Conservation (phyloP, 1,140 invertebrate genomes). For the Brachionus angularis region DNA sequence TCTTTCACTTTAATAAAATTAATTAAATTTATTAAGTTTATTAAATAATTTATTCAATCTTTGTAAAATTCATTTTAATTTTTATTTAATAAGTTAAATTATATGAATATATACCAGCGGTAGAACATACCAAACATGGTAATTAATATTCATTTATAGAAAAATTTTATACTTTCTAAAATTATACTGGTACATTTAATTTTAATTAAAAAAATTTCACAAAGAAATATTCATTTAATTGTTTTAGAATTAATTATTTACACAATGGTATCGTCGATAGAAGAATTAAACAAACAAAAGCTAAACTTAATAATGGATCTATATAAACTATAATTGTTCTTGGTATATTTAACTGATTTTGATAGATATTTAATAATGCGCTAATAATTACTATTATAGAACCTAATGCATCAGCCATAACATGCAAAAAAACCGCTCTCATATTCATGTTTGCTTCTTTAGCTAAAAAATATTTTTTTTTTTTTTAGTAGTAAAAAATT, state of each 20-base stretch:
- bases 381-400: conserved; percentile 89
- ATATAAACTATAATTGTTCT: conserved; percentile 17
- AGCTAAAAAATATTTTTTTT: neutral
- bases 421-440: conserved; percentile 92
- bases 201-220: too few relatives aligned
- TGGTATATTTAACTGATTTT: conserved; percentile 74
- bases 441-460: conserved; percentile 68
- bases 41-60: too few relatives aligned
- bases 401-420: conserved; percentile 86
- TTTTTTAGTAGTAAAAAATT: neutral
- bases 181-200: too few relatives aligned
- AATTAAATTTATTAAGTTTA: conserved; percentile 59
- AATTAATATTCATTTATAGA: too few relatives aligned
- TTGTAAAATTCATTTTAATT: too few relatives aligned
- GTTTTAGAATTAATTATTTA: conserved; percentile 51
- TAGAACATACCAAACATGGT: too few relatives aligned
- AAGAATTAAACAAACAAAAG: conserved; percentile 62
- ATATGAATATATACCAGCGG: too few relatives aligned
- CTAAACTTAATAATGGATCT: conserved; percentile 56
- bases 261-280: conserved; percentile 61
- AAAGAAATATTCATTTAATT: neutral
- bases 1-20: conserved; percentile 57
- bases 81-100: too few relatives aligned
- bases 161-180: too few relatives aligned
- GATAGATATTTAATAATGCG: conserved; percentile 79